Evolutionary conservation across 2,113 vertebrate species (phyloP).

Genomic region (Charina bottae): DNA sequence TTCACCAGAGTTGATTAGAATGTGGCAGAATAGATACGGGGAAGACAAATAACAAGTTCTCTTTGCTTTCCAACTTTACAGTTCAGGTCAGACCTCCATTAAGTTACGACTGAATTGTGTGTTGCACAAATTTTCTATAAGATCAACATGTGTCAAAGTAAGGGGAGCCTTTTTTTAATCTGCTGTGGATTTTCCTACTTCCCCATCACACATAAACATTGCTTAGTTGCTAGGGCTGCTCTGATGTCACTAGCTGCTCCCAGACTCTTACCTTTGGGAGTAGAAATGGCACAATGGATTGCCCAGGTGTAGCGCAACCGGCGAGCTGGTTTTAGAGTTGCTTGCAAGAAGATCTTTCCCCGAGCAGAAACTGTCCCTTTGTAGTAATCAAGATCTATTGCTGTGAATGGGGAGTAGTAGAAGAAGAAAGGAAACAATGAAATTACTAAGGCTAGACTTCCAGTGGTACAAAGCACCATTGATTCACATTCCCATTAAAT

Average conservation of each 20-base stretch:
- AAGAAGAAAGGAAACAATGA: not conserved
- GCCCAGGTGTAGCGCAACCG: constrained; percentile 80
- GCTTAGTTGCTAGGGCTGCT: not conserved
- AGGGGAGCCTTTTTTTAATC: not conserved
- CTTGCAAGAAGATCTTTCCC: constrained; percentile 72
- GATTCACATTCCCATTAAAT: constrained; percentile 29
- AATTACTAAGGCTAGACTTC: not conserved
- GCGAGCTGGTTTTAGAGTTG: constrained; percentile 71
- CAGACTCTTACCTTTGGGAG: constrained; percentile 70
- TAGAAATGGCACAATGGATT: constrained; percentile 79
- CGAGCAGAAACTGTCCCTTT: constrained; percentile 77
- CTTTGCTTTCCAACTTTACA: not conserved
- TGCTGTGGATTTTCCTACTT: not conserved
- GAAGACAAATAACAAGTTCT: not conserved
- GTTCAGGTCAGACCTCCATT: not conserved
- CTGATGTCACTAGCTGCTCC: not conserved
- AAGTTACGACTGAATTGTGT: not conserved
- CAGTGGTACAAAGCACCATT: not conserved
- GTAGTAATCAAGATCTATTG: constrained; percentile 78
- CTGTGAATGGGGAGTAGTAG: constrained; percentile 63
- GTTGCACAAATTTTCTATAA: not conserved
- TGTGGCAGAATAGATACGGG: not conserved
- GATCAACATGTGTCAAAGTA: not conserved
- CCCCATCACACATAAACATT: not conserved
- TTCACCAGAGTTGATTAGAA: not conserved